phyloP scores from a whole-genome alignment of 2,113 vertebrate species.

The Lagopus muta region DNA sequence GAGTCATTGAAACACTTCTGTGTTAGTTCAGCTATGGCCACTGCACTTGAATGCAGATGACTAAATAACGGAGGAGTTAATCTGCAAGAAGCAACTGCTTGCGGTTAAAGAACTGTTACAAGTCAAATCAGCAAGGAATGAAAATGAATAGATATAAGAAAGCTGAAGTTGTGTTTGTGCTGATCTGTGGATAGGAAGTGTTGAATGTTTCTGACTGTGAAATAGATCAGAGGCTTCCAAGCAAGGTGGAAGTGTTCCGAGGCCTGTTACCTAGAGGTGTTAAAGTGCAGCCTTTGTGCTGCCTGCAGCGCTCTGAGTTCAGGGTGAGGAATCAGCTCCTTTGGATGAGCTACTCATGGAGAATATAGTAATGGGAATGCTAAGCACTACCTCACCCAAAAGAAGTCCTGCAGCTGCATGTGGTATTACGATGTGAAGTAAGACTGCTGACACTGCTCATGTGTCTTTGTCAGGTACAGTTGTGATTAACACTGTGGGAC shows the following conservation, averaged over 20 bases:
- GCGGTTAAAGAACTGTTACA: background rate
- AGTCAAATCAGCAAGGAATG: conserved; percentile 1
- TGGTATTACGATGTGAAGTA: background rate
- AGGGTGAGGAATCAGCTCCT: background rate
- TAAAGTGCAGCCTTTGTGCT: background rate
- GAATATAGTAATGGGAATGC: background rate
- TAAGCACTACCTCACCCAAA: background rate
- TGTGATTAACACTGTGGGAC: background rate
- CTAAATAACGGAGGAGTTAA: background rate
- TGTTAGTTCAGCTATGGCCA: background rate
- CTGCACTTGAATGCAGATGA: background rate
- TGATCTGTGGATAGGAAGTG: background rate
- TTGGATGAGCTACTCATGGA: background rate
- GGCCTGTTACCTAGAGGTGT: background rate
- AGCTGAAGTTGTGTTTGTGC: background rate
- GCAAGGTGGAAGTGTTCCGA: background rate
- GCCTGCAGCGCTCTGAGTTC: background rate
- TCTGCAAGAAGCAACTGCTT: background rate
- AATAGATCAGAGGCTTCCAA: background rate
- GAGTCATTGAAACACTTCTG: background rate
- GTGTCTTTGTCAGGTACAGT: background rate
- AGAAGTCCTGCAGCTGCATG: background rate
- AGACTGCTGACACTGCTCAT: background rate
- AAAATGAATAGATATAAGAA: background rate
- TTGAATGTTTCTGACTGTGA: background rate